phyloP scores from a whole-genome alignment of 1,140 invertebrate genomes.

The Heliconius himera region DNA sequence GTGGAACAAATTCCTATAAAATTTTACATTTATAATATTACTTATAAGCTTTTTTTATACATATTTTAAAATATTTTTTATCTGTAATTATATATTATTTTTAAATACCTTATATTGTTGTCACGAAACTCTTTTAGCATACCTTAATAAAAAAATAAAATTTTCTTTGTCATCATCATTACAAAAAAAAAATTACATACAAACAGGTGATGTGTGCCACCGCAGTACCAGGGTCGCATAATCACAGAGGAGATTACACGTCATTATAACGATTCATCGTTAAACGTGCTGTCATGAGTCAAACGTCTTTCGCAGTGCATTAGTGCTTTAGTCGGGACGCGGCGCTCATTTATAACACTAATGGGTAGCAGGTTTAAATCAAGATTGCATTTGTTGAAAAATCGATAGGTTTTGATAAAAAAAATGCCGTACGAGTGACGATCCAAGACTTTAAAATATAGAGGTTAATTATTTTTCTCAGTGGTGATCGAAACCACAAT shows the following conservation, averaged over 20 bases:
- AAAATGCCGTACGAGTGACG: too few relatives aligned
- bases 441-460: too few relatives aligned
- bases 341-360: not conserved
- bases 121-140: not conserved
- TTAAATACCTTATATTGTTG: not conserved
- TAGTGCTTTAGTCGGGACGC: not conserved
- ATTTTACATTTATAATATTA: too few relatives aligned
- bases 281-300: slow-evolving; percentile 11
- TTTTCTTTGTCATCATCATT: not conserved
- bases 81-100: not conserved
- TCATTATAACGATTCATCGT: slow-evolving; percentile 45
- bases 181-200: slow-evolving; percentile 24
- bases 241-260: slow-evolving; percentile 44
- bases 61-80: not conserved
- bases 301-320: slow-evolving; percentile 3
- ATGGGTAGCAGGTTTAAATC: slow-evolving; percentile 1
- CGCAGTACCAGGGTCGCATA: slow-evolving; percentile 53
- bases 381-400: not conserved
- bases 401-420: not conserved
- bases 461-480: too few relatives aligned
- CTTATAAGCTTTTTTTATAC: too few relatives aligned
- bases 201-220: slow-evolving; percentile 60
- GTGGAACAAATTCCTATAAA: too few relatives aligned
- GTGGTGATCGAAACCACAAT: too few relatives aligned
- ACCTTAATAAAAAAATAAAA: not conserved